phyloP scores from a whole-genome alignment of 2,888 invertebrate species.

The Malthinus flaveolus region DNA sequence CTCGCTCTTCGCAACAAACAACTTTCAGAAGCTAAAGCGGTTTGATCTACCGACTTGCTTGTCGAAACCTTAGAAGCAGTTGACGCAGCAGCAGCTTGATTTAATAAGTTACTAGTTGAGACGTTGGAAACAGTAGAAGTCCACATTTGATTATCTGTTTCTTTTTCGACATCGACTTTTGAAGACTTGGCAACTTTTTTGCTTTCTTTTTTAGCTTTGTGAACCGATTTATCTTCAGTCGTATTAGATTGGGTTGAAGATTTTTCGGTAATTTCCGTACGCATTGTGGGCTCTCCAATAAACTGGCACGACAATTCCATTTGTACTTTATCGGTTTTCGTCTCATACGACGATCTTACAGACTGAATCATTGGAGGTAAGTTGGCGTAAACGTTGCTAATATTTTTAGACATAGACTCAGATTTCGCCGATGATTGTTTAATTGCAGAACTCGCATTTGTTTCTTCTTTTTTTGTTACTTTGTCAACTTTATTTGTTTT shows the following conservation, averaged over 20 bases:
- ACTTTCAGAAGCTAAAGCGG: not conserved
- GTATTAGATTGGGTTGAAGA: slow-evolving; percentile 12
- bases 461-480: slow-evolving; percentile 10
- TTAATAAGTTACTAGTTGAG: not conserved
- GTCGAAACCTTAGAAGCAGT: not conserved
- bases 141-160: not conserved
- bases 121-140: not conserved
- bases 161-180: not conserved
- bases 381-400: slow-evolving; percentile 10
- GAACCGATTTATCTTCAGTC: slow-evolving; percentile 23
- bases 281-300: slow-evolving; percentile 7
- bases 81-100: not conserved
- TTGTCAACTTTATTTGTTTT: not conserved
- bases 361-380: slow-evolving; percentile 19
- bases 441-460: not conserved
- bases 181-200: not conserved
- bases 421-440: slow-evolving; percentile 8
- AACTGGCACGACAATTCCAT: slow-evolving; percentile 27
- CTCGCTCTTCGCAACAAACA: not conserved
- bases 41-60: too few relatives aligned
- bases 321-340: slow-evolving; percentile 21
- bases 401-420: slow-evolving; percentile 14
- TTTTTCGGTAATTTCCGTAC: slow-evolving; percentile 19
- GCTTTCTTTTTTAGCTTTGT: slow-evolving; percentile 9
- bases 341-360: slow-evolving; percentile 19